These are phyloP conservation scores for Tursiops truncatus DNA, from an alignment of 2,113 vertebrate genomes.

Conservation along the genomic window DNA sequence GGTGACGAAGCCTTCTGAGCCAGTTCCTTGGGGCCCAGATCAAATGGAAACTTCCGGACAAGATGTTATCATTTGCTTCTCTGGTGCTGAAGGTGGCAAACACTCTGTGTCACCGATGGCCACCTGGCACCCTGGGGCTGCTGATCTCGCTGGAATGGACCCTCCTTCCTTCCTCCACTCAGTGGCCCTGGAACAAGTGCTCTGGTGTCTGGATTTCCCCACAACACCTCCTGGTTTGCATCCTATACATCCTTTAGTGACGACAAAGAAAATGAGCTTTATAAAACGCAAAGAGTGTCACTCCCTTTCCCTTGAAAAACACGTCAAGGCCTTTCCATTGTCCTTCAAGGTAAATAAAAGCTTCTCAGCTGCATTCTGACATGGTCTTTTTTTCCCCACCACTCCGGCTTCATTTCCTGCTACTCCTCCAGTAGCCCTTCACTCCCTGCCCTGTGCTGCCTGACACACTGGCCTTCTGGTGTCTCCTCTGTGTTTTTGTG, in stretches of 20 bases:
- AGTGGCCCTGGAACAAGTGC: neutral
- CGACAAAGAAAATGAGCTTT: neutral
- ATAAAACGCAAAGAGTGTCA: neutral
- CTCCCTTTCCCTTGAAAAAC: neutral
- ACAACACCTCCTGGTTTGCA: neutral
- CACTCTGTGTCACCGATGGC: neutral
- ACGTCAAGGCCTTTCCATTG: neutral
- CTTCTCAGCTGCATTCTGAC: too few relatives aligned
- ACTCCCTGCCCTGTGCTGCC: fast-evolving
- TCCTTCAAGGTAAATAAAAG: neutral
- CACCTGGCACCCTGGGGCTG: neutral
- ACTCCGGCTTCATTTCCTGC: neutral
- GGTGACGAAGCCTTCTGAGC: conserved; percentile 71
- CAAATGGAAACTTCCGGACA: conserved; percentile 65
- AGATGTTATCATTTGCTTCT: conserved; percentile 25
- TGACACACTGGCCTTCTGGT: neutral
- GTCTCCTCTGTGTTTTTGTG: neutral
- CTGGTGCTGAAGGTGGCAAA: neutral
- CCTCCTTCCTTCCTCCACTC: neutral
- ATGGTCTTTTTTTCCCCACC: fast-evolving
- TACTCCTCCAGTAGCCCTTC: neutral
- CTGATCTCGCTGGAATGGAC: neutral
- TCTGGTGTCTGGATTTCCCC: neutral
- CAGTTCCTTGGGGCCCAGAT: conserved; percentile 61
- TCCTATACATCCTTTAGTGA: neutral